Base-by-base conservation (phyloP, 1,140 invertebrate species). In the Pygmarrhopalites habei region DNA sequence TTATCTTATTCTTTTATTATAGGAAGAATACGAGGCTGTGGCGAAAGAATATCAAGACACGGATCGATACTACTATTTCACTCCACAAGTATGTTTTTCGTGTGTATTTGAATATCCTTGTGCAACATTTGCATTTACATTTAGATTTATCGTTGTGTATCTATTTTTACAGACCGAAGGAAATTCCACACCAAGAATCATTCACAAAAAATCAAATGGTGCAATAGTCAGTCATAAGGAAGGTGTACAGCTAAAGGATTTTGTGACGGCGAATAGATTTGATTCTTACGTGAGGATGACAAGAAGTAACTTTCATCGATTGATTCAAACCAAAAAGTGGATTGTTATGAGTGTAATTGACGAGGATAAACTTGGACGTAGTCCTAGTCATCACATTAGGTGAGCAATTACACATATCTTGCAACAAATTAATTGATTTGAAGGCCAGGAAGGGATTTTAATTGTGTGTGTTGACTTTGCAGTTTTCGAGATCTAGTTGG, bases 191-290 rank as follows among this genome's bases (percentile, higher is more conserved):
- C 51, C 51, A 32, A 10, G 26, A 7, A 26, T 55, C 7, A 26
- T 55, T 29, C 26, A 21, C 29, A 55, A 32, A 23, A 55, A 55
- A 55, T 55, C 51, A 10, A 28, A 12, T 10, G 51, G 51, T 12
- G 7, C 7, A 5, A 55, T 55, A 26, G 21, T 55, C 14, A 55
- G 29, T 23, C 10, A 28, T 26, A 55, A 21, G 7, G 29, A 41
- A 41, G 19, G 12, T 1, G 30, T 25, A n/a, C 10, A 14, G 17
- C 21, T 71, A 25, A 30, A 32, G 64, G 83, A 85, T 51, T 98
- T 93, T 92, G 82, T 98, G 23, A 90, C 90, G 73, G 79, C 84
- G 43, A 92, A 98, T 75, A 80, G 94, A 62, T 98, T 96, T 80
- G 82, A 86, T 32, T 85, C 88, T 51, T 95, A 96, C 72, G 87